Evolutionary conservation across 2,113 vertebrate species (phyloP).

Genomic region (Terrapene triunguis): DNA sequence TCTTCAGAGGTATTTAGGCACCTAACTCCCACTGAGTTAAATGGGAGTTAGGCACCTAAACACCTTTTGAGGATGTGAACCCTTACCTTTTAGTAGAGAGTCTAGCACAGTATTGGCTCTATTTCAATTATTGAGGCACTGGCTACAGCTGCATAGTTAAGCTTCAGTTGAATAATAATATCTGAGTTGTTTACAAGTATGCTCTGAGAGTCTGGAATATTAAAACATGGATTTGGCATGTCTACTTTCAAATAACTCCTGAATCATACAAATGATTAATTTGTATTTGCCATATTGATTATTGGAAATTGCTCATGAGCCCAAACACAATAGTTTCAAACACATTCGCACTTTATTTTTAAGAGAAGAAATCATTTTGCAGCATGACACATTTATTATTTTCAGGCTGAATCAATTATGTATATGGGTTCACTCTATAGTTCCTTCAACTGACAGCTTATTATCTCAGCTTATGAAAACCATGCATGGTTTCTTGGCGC

Average conservation of each 20-base stretch:
- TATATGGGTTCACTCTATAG: slow-evolving; percentile 22
- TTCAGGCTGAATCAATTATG: slow-evolving; percentile 16
- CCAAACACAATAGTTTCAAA: slow-evolving; percentile 19
- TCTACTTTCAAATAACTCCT: neutral
- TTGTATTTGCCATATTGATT: neutral
- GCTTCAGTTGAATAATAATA: neutral
- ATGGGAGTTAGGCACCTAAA: neutral
- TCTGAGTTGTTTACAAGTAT: neutral
- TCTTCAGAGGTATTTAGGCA: neutral
- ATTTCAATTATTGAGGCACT: neutral
- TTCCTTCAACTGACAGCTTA: slow-evolving; percentile 1
- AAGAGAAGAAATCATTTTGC: neutral
- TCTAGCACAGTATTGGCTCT: neutral
- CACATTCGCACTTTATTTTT: neutral
- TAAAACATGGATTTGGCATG: neutral
- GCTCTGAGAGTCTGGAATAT: neutral
- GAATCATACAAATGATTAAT: neutral
- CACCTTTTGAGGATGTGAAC: neutral
- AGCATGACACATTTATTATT: slow-evolving; percentile 32
- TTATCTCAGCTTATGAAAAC: slow-evolving; percentile 38
- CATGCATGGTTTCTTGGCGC: slow-evolving; percentile 18
- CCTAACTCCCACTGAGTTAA: neutral
- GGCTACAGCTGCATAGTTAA: neutral
- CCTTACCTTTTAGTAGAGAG: neutral
- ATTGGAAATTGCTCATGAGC: slow-evolving; percentile 8